Percentiles rank a stretch among this genome's conserved stretches.
Conservation (phyloP, 2,113 vertebrate species). For the Reinhardtius hippoglossoides region DNA sequence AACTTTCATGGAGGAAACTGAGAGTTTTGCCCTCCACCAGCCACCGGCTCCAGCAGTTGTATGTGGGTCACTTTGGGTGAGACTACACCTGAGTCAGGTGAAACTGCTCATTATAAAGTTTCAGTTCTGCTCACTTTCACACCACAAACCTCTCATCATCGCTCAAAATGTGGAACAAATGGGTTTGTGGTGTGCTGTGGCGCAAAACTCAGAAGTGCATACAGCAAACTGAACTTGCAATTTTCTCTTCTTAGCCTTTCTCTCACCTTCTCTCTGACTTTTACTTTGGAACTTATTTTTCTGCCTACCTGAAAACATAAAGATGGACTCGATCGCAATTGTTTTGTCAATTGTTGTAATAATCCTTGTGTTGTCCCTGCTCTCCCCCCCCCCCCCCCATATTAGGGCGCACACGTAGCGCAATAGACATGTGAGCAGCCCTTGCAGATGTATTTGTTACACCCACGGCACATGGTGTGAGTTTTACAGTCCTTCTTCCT, state of each 20-base stretch:
- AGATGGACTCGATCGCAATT: neutral
- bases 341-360: too few relatives aligned
- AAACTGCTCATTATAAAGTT: slow-evolving; percentile 69
- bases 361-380: too few relatives aligned
- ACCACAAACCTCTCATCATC: slow-evolving; percentile 52
- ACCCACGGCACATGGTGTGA: too few relatives aligned
- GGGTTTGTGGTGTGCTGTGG: slow-evolving; percentile 16
- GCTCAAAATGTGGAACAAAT: slow-evolving; percentile 44
- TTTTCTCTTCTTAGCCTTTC: slow-evolving; percentile 10
- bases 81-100: slow-evolving; percentile 61
- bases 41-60: slow-evolving; percentile 22
- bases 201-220: slow-evolving; percentile 8
- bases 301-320: neutral
- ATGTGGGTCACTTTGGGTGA: slow-evolving; percentile 66
- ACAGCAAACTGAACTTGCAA: neutral
- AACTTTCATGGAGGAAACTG: slow-evolving; percentile 16
- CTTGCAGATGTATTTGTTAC: too few relatives aligned
- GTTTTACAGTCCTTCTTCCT: too few relatives aligned
- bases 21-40: neutral
- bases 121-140: slow-evolving; percentile 46
- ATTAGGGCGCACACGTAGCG: too few relatives aligned
- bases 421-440: too few relatives aligned
- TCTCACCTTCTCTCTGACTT: neutral
- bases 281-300: neutral
- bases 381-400: too few relatives aligned